Percentiles rank a stretch among this genome's conserved stretches.
phyloP scores from a whole-genome alignment of 2,113 vertebrate species.

The Gulo gulo region DNA sequence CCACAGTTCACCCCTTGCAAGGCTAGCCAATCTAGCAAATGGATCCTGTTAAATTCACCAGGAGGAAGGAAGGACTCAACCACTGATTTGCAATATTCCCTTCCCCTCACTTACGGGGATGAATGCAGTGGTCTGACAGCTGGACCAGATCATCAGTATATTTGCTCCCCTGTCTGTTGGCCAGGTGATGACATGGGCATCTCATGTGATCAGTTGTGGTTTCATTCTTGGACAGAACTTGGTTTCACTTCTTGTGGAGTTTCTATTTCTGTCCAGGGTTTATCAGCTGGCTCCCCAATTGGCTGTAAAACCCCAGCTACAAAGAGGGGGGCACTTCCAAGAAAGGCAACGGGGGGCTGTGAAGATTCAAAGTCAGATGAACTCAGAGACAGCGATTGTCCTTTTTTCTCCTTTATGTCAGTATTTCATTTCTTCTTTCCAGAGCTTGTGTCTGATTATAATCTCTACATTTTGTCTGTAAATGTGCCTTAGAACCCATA shows the following conservation, averaged over 20 bases:
- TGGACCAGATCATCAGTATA: slow-evolving; percentile 87
- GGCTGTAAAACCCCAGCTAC: slow-evolving; percentile 81
- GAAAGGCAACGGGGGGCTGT: slow-evolving; percentile 77
- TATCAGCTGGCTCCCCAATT: slow-evolving; percentile 85
- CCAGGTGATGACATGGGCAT: slow-evolving; percentile 85
- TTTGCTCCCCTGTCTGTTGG: slow-evolving; percentile 86
- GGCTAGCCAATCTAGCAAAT: neutral
- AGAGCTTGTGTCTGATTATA: slow-evolving; percentile 11
- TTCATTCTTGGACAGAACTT: slow-evolving; percentile 90
- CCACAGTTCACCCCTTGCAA: neutral
- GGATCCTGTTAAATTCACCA: neutral
- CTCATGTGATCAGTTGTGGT: slow-evolving; percentile 85
- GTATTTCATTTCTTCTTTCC: slow-evolving; percentile 34
- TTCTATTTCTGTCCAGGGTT: slow-evolving; percentile 87
- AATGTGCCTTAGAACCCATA: neutral
- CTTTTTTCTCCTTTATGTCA: neutral
- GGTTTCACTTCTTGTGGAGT: slow-evolving; percentile 84
- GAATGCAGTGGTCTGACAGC: slow-evolving; percentile 83
- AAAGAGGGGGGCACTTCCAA: slow-evolving; percentile 70
- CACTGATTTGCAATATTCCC: neutral
- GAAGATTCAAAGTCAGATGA: slow-evolving; percentile 75
- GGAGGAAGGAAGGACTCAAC: neutral
- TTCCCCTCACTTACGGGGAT: slow-evolving; percentile 77
- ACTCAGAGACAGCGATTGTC: neutral
- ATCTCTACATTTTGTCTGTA: neutral